phyloP scores from a whole-genome alignment of 92 coral and sea anemone species.

The Muricea muricata region DNA sequence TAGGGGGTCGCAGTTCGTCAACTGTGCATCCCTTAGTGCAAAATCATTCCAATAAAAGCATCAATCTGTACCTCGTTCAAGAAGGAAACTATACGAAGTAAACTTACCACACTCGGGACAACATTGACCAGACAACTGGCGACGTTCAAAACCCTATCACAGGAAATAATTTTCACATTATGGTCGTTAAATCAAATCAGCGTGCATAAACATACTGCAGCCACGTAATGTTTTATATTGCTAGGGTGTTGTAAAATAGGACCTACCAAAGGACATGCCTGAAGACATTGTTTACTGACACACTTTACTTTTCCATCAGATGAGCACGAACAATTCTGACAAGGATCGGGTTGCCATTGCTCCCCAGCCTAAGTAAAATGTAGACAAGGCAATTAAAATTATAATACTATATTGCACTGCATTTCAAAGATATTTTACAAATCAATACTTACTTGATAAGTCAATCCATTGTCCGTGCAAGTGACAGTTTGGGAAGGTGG shows the following conservation, averaged over 20 bases:
- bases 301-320: constrained; percentile 4
- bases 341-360: constrained; percentile 18
- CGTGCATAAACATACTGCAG: no score
- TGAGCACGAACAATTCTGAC: constrained; percentile 36
- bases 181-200: not conserved
- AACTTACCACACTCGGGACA: constrained; percentile 30
- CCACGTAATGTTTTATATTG: no score
- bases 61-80: no score
- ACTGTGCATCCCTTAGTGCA: no score
- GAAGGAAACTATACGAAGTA: not conserved
- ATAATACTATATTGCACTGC: no score
- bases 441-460: constrained; percentile 27
- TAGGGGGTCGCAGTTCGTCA: no score
- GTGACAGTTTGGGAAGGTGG: constrained; percentile 8
- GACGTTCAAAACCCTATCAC: constrained; percentile 29
- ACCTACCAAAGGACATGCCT: constrained; percentile 13
- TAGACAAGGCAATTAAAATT: no score
- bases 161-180: not conserved
- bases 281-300: constrained; percentile 17
- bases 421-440: no score
- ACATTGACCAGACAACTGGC: constrained; percentile 3
- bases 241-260: not conserved
- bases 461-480: constrained; percentile 7
- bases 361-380: constrained; percentile 35
- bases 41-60: no score